Evolutionary conservation across 2,113 vertebrate genomes (phyloP), one percentile per base, ranked within the genome.

Genomic region (Lophochroa leadbeateri): DNA sequence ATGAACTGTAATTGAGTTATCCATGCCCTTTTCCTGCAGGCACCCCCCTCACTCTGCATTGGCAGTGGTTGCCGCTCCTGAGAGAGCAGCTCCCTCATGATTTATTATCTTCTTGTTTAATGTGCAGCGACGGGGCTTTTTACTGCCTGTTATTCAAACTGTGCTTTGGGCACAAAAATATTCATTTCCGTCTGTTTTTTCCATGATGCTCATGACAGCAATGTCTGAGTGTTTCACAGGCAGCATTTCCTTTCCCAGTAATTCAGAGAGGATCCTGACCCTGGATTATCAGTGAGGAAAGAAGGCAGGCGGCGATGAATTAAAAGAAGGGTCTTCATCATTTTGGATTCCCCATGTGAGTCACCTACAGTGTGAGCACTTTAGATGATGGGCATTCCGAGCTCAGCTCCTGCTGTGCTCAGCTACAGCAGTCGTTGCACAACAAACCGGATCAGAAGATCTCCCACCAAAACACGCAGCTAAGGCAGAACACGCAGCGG

Each of bases 141-240:
- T 90, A 93, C 58, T 90, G 87, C 82, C 82, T 88, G 63, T 86
- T 94, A 90, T 90, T 93, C 90, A 95, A 88, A 86, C 72, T 67
- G 50, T 88, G 92, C 85, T 94, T 92, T 90, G 93, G 69, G 88
- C 86, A 93, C 76, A 86, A 82, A 92, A 92, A 94, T 88, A 94
- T 95, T 93, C 82, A 83, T 88, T 96, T 96, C 96, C 18, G 1
- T 70, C 67, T 11, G 64, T 5, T 92, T 96, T 97, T 93, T 92
- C 93, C 90, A 50, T 47, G 64, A 33, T 35, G 68, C 46, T 94
- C 82, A 23, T 86, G 79, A 70, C 90, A 96, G 70, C 85, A 24
- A 61, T 8, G 35, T 86, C 94, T 91, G 86, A 63, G 46, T 10
- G 60, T 94, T 92, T 89, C 86, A 43, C 72, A 75, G 3, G 3